Evolutionary conservation across 2,113 vertebrate species (phyloP).

Genomic region (Dendropsophus ebraccatus): DNA sequence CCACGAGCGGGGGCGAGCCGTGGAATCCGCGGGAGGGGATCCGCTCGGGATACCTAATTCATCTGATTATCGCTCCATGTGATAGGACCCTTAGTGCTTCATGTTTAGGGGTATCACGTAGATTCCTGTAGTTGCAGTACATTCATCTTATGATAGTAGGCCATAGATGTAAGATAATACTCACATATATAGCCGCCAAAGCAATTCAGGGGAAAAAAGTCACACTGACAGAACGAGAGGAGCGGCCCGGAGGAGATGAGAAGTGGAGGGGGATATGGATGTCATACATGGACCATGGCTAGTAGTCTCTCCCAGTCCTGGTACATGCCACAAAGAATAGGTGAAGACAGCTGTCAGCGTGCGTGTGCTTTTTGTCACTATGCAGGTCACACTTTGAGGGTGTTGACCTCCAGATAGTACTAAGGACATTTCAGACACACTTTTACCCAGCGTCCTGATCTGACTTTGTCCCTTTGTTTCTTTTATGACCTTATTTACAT

Average conservation of each 20-base stretch:
- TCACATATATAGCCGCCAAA: not conserved
- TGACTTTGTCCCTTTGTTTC: not conserved
- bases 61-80: too few species aligned
- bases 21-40: too few species aligned
- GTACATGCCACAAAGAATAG: not conserved
- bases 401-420: not conserved
- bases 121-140: not conserved
- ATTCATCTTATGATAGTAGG: not conserved
- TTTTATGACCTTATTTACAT: conserved; percentile 8
- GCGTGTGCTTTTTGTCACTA: not conserved
- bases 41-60: too few species aligned
- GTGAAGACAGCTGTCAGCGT: not conserved
- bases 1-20: too few species aligned
- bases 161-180: not conserved
- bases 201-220: too few species aligned
- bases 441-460: not conserved
- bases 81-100: too few species aligned
- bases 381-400: not conserved
- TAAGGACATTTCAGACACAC: not conserved
- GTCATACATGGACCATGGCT: too few species aligned
- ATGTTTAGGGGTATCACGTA: not conserved
- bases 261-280: too few species aligned
- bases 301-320: not conserved
- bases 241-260: not conserved
- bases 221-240: too few species aligned